Conservation (phyloP, 2,888 invertebrate genomes). For the Macrosoma leucophasiata region DNA sequence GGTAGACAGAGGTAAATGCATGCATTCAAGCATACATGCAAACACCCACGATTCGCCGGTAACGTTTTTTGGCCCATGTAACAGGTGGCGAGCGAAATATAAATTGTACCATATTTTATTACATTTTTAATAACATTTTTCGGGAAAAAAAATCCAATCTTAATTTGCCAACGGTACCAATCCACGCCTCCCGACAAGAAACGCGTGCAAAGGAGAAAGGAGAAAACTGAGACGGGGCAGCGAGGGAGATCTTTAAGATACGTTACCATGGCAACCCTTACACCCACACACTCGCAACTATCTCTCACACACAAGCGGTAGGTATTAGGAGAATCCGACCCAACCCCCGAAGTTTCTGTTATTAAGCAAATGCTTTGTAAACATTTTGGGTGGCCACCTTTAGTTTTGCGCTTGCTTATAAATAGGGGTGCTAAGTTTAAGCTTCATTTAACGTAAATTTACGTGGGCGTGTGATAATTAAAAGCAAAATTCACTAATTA, state of each 20-base stretch:
- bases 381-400: slow-evolving; percentile 70
- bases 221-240: slow-evolving; percentile 70
- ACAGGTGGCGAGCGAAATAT: too few relatives aligned
- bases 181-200: slow-evolving; percentile 70
- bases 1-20: too few relatives aligned
- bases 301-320: slow-evolving; percentile 42
- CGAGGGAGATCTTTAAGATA: slow-evolving; percentile 74
- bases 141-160: too few relatives aligned
- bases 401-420: slow-evolving; percentile 56
- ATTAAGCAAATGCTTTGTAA: slow-evolving; percentile 76
- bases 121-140: too few relatives aligned
- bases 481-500: too few relatives aligned
- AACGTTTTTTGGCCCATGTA: too few relatives aligned
- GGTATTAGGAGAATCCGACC: slow-evolving; percentile 72
- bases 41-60: too few relatives aligned
- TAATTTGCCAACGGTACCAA: slow-evolving; percentile 49
- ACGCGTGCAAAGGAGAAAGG: slow-evolving; percentile 73
- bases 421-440: slow-evolving; percentile 62
- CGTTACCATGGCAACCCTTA: slow-evolving; percentile 67
- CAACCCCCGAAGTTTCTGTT: slow-evolving; percentile 69
- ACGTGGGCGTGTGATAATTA: slow-evolving; percentile 10
- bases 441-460: slow-evolving; percentile 41
- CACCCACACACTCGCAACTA: slow-evolving; percentile 46
- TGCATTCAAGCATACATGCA: too few relatives aligned
- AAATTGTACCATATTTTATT: too few relatives aligned